phyloP scores from a whole-genome alignment of 2,797 vertebrate genomes.

The Periophthalmus magnuspinnatus region DNA sequence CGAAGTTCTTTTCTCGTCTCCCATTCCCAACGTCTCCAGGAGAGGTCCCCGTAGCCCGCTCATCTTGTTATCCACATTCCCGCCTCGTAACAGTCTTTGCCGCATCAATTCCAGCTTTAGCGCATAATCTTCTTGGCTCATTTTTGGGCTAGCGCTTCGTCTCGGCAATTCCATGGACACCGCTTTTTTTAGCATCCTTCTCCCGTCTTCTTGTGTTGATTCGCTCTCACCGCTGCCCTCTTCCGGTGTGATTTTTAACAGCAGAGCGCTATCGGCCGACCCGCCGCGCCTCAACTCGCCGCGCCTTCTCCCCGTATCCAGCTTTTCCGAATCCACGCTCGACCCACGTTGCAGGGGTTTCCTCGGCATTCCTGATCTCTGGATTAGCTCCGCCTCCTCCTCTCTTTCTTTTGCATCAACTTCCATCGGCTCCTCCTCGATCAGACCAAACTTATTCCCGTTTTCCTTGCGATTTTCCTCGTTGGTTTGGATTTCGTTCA shows the following conservation, averaged over 20 bases:
- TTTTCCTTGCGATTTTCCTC: slow-evolving; percentile 76
- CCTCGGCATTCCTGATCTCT: slow-evolving; percentile 73
- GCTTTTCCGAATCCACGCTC: slow-evolving; percentile 85
- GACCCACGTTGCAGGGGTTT: slow-evolving; percentile 85
- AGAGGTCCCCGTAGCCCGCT: slow-evolving; percentile 93
- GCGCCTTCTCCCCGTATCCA: slow-evolving; percentile 68
- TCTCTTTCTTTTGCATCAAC: slow-evolving; percentile 64
- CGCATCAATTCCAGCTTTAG: slow-evolving; percentile 93
- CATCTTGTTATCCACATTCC: slow-evolving; percentile 89
- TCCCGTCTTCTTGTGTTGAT: slow-evolving; percentile 61
- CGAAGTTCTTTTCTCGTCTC: slow-evolving; percentile 78
- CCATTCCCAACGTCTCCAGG: slow-evolving; percentile 88
- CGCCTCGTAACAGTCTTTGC: slow-evolving; percentile 87
- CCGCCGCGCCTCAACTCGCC: slow-evolving; percentile 89
- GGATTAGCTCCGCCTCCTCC: slow-evolving; percentile 78
- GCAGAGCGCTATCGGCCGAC: slow-evolving; percentile 91
- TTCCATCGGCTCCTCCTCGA: slow-evolving; percentile 62
- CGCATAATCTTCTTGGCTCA: slow-evolving; percentile 89
- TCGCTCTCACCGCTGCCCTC: slow-evolving; percentile 70
- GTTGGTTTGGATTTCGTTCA: slow-evolving; percentile 89
- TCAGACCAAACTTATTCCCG: slow-evolving; percentile 53
- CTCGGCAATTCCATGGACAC: slow-evolving; percentile 83
- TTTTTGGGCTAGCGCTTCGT: slow-evolving; percentile 83
- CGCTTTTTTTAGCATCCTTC: slow-evolving; percentile 85
- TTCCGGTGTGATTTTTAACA: slow-evolving; percentile 77